A percentile compares a stretch with the other conserved stretches of the same genome.
Evolutionary conservation across 2,797 vertebrate genomes (phyloP).

Genomic region (Okamejei kenojei): DNA sequence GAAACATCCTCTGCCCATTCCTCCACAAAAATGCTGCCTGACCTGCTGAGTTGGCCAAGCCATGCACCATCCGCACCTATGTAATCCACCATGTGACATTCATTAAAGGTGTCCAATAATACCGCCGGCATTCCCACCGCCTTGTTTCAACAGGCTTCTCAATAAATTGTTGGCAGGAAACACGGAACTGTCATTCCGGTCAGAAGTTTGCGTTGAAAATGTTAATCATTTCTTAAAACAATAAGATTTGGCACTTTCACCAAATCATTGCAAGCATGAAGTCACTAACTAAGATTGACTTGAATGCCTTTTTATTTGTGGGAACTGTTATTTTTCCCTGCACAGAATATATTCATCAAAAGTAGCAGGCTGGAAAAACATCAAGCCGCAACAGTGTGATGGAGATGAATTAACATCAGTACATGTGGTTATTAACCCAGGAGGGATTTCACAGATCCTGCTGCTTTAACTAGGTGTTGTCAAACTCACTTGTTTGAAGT

Average conservation of each 20-base stretch:
- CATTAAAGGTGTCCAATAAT: neutral
- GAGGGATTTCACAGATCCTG: conserved; percentile 3
- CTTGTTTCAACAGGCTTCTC: neutral
- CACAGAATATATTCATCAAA: neutral
- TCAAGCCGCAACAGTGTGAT: neutral
- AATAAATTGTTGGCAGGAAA: neutral
- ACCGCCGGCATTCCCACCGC: too few relatives aligned
- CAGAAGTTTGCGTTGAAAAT: neutral
- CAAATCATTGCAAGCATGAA: neutral
- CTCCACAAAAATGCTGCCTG: too few relatives aligned
- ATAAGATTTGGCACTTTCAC: neutral
- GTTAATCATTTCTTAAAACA: neutral
- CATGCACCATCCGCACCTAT: neutral
- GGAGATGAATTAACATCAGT: conserved; percentile 29
- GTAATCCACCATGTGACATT: neutral
- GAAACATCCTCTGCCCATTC: too few relatives aligned
- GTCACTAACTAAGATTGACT: neutral
- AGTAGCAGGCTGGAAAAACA: neutral
- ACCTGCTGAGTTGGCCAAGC: neutral
- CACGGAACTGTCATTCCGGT: neutral
- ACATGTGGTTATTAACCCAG: conserved; percentile 25
- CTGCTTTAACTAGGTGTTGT: conserved; percentile 17
- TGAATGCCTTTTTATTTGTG: neutral
- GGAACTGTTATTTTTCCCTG: neutral
- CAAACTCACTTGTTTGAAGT: conserved; percentile 24